phyloP scores from a whole-genome alignment of 1,140 invertebrate species.

The Diuraphis noxia region DNA sequence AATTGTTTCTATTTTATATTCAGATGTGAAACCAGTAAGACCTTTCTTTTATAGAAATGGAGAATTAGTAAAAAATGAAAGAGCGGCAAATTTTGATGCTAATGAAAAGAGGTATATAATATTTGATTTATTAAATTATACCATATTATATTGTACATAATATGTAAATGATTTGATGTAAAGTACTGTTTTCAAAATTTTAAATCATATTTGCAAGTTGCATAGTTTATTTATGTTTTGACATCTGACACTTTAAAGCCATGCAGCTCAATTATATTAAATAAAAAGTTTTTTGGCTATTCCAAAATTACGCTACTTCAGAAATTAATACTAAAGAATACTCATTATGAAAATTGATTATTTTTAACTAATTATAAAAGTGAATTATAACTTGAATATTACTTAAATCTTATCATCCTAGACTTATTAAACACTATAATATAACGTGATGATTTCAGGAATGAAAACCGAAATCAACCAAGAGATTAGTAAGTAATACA shows the following conservation, averaged over 20 bases:
- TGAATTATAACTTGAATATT: background rate
- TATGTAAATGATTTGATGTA: background rate
- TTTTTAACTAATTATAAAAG: background rate
- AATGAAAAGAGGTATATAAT: conserved; percentile 37
- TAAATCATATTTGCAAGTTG: background rate
- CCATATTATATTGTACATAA: background rate
- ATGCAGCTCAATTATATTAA: background rate
- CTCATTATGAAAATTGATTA: too few relatives aligned
- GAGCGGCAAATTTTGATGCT: conserved; percentile 56
- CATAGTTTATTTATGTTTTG: background rate
- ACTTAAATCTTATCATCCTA: background rate
- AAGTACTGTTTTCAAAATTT: background rate
- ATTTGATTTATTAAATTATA: background rate
- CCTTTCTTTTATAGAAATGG: conserved; percentile 60
- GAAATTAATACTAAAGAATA: background rate
- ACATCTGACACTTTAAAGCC: background rate
- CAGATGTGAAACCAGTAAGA: conserved; percentile 66
- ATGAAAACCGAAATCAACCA: conserved; percentile 23
- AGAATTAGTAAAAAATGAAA: conserved; percentile 56
- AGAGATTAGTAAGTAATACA: conserved; percentile 28
- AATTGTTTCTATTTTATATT: conserved; percentile 36
- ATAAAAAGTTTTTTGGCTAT: background rate
- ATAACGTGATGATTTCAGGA: conserved; percentile 14
- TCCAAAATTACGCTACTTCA: background rate
- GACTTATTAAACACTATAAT: background rate